Base-by-base conservation (phyloP, 2,888 invertebrate genomes). In the Dorcus hopei region DNA sequence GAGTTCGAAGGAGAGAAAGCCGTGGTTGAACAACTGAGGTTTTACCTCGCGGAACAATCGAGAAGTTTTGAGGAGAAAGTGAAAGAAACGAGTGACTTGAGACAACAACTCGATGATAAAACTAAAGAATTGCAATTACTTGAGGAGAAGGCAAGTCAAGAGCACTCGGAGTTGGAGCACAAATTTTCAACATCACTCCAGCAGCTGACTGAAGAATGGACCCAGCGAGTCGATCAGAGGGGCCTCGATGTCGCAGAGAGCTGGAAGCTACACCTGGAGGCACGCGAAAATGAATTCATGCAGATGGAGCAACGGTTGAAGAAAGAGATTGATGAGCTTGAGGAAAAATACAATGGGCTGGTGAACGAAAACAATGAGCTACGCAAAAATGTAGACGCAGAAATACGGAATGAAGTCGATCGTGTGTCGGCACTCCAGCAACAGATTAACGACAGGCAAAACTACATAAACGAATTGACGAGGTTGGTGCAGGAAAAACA, bases 231-330 rank as follows among this genome's bases (percentile, higher is more conserved):
- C 33, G 87, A 88, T 70, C 86, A 88, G 73, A 80, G 86, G 65
- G 87, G 88, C 53, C 81, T 81, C 67, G 87, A 88, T 78, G 84
- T 89, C 58, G 87, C 88, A 8, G 84, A 85, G 75, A 80, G 87
- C 69, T 88, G 88, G 88, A 87, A 88, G 69, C 80, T 85, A 63
- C 88, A 89, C 74, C 73, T 88, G 57, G 80, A 83, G n/a, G 81
- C 82, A 65, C 81, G 85, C 43, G 87, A 88, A 78, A 78, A 76
- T 8, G 87, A 87, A 66, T 87, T 87, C 69, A 79, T 80, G 59
- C 78, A 80, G 63, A 71, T 74, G 4, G 85, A 85, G 74, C 74
- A 77, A 53, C 80, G 80, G 51, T 74, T 86, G 8, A 76, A 80
- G 66, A 74, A 74, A 45, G 83, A 87, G 74, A 74, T 87, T 38